Evolutionary conservation across 2,888 invertebrate genomes (phyloP).

Genomic region (Venustoraphidia nigricollis): DNA sequence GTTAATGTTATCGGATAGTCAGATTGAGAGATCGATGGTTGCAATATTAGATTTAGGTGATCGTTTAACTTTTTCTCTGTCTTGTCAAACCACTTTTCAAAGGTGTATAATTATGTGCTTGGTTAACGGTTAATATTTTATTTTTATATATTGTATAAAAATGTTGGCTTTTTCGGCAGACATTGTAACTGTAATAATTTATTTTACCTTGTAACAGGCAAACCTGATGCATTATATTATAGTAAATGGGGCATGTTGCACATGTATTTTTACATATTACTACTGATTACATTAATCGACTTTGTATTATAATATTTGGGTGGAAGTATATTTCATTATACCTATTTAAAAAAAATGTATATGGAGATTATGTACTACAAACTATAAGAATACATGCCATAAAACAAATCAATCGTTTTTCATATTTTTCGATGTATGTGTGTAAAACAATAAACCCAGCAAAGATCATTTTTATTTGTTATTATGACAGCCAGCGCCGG

Average conservation of each 20-base stretch:
- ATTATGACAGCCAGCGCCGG: no score
- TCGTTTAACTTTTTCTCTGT: neutral
- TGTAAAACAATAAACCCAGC: no score
- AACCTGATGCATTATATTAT: conserved; percentile 7
- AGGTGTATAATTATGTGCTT: neutral
- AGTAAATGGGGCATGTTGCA: conserved; percentile 29
- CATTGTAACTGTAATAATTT: conserved; percentile 4
- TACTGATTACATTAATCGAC: conserved; percentile 39
- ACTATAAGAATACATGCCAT: no score
- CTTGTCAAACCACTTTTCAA: neutral
- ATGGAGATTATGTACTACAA: neutral
- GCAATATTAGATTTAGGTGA: conserved; percentile 2
- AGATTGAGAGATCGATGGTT: neutral
- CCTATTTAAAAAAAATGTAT: conserved; percentile 13
- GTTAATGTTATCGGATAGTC: no score
- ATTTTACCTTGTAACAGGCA: conserved; percentile 5
- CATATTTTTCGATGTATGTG: no score
- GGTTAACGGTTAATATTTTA: conserved; percentile 5
- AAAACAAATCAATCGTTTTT: no score
- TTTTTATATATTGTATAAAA: conserved; percentile 6
- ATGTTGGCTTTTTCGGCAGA: conserved; percentile 8
- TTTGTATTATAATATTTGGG: conserved; percentile 28
- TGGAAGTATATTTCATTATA: conserved; percentile 30
- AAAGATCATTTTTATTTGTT: no score
- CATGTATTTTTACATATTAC: conserved; percentile 29